Evolutionary conservation across 2,888 invertebrate genomes (phyloP).

Genomic region (Neoaliturus tenellus): DNA sequence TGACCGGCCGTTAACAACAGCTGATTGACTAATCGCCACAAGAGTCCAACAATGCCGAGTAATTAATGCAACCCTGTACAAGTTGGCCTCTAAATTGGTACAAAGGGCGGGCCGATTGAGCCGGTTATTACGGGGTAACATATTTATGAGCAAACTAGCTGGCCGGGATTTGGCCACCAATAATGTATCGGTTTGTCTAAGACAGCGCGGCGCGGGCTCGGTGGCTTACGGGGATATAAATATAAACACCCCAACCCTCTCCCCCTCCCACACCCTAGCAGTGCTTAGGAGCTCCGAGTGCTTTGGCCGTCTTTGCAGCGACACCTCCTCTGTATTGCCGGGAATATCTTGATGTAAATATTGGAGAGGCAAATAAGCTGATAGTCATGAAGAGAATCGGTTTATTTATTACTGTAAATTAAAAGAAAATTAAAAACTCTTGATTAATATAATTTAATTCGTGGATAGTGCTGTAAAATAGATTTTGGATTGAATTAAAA

Average conservation of each 20-base stretch:
- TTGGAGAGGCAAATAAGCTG: not conserved
- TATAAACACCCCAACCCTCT: conserved; percentile 15
- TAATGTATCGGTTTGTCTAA: conserved; percentile 42
- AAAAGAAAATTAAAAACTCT: too few species aligned
- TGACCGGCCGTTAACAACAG: not conserved
- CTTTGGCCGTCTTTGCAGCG: conserved; percentile 22
- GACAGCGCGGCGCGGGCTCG: not conserved
- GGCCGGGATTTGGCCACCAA: conserved; percentile 49
- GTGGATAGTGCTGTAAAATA: too few species aligned
- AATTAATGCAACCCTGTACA: conserved; percentile 30
- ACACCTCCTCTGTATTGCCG: not conserved
- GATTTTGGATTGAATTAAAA: too few species aligned
- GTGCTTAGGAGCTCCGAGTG: not conserved
- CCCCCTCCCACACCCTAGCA: not conserved
- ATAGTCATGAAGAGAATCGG: too few species aligned
- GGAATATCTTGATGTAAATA: not conserved
- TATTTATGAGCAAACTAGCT: conserved; percentile 54
- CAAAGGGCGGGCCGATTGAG: conserved; percentile 43
- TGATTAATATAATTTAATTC: too few species aligned
- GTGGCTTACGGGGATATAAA: conserved; percentile 41
- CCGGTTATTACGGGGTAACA: conserved; percentile 44
- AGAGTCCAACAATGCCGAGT: conserved; percentile 44
- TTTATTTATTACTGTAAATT: too few species aligned
- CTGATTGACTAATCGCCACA: conserved; percentile 33
- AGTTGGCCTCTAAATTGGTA: conserved; percentile 41